Evolutionary conservation across 2,888 invertebrate species (phyloP).

Genomic region (Hydrotaea diabolus): DNA sequence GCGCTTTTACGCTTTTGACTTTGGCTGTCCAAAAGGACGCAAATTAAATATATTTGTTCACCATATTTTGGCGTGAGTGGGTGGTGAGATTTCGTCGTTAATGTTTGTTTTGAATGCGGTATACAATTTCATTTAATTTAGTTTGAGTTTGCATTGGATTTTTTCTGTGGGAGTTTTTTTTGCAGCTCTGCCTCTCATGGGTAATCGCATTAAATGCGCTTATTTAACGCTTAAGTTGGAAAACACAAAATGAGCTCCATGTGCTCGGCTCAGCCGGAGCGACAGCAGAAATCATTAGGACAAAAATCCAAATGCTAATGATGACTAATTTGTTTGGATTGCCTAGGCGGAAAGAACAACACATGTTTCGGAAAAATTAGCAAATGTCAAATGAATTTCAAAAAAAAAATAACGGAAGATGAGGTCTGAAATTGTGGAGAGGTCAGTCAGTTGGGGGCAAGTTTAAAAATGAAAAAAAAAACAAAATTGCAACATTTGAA

Average conservation of each 20-base stretch:
- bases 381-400: constrained; percentile 48
- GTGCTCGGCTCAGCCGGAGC: neutral
- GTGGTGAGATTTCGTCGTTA: constrained; percentile 51
- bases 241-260: constrained; percentile 40
- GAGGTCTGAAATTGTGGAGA: neutral
- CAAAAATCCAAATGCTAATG: constrained; percentile 74
- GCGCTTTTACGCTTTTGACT: constrained; percentile 79
- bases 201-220: constrained; percentile 79
- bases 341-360: constrained; percentile 41
- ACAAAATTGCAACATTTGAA: neutral
- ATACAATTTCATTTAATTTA: constrained; percentile 72
- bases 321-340: constrained; percentile 78
- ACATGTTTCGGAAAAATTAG: constrained; percentile 65
- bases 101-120: constrained; percentile 72
- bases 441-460: neutral
- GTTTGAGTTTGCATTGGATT: constrained; percentile 29
- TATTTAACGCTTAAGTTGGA: constrained; percentile 77
- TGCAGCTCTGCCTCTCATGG: constrained; percentile 64
- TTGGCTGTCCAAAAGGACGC: constrained; percentile 15
- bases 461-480: too few species aligned
- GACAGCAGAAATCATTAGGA: constrained; percentile 59
- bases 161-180: neutral
- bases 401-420: constrained; percentile 20
- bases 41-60: constrained; percentile 7
- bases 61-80: constrained; percentile 49